Base-by-base conservation (phyloP, 2,797 vertebrate species). In the Eospalax fontanierii region DNA sequence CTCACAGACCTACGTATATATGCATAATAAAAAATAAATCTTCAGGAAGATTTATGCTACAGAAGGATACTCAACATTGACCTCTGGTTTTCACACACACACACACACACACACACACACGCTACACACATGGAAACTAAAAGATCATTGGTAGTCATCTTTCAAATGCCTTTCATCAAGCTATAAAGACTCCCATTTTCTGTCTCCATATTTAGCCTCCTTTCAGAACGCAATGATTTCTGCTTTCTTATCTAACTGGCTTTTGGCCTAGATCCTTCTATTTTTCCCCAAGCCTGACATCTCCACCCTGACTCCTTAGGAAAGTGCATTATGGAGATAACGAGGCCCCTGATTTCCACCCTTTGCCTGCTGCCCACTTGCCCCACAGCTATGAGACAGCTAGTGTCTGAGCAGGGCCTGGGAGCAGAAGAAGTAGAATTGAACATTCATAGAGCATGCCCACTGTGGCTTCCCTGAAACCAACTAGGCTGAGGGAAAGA, bases 71-170 rank as follows among this genome's bases (percentile, higher is more conserved):
- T 28, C 40, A 63, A 65, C 16, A 43, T 21, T 1, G 10, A 43
- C 38, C 28, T 33, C 59, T 65, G 80, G 38, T 21, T 61, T 82
- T 18, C 59, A 43, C 9, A 46, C 75, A 57, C 50, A 57, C 43
- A 76, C 74, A 50, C 78, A 61, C 79, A 63, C 59, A 65, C 80
- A n/a, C n/a, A 82, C 57, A 40, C 54, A 63, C 59, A 63, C 59
- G 21, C 30, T 10, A 68, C n/a, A n/a, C n/a, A n/a, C n/a, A n/a
- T n/a, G 65, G 26, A 54, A 70, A 84, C 14, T 10, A 54, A 68
- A 91, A 86, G 43, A 79, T 59, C 30, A 70, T 75, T 92, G 94
- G n/a, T 46, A 70, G 63, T 79, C 35, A 63, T 66, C 63, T 90
- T 92, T 84, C 35, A 46, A 46, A 87, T 80, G 74, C 26, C 76